Conservation (phyloP, 64 coral and sea anemone species). For the Anthopleura sola region DNA sequence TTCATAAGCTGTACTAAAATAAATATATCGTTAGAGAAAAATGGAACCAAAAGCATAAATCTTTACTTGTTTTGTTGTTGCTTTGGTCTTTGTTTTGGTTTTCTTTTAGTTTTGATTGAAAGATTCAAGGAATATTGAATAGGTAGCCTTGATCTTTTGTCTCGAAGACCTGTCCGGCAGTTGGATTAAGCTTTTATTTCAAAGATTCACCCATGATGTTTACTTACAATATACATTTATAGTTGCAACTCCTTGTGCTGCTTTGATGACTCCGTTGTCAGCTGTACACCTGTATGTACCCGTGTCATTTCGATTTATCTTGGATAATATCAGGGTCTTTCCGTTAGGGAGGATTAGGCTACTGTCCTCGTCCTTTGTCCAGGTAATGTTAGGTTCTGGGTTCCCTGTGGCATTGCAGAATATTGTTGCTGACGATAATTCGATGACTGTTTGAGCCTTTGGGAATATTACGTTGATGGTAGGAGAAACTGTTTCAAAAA, state of each 20-base stretch:
- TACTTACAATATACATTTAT: conserved; percentile 37
- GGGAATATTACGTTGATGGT: conserved; percentile 26
- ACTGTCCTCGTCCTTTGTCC: conserved; percentile 6
- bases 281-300: conserved; percentile 34
- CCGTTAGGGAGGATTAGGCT: not conserved
- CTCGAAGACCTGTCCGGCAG: no score
- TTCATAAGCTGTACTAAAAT: no score
- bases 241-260: not conserved
- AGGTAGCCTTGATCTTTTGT: no score
- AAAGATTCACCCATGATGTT: not conserved
- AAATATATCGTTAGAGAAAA: no score
- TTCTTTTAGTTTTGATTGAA: no score
- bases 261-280: conserved; percentile 9
- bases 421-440: not conserved
- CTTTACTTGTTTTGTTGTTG: no score
- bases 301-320: not conserved
- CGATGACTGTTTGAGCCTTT: conserved; percentile 9
- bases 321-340: not conserved
- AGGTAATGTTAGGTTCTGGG: conserved; percentile 37
- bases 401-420: conserved; percentile 56
- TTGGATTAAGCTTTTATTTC: no score
- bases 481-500: not conserved
- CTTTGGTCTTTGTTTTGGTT: no score
- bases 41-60: no score
- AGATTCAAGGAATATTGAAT: no score